A percentile compares a stretch with the other conserved stretches of the same genome.
phyloP scores from a whole-genome alignment of 2,888 invertebrate genomes.

The Apamea monoglypha region DNA sequence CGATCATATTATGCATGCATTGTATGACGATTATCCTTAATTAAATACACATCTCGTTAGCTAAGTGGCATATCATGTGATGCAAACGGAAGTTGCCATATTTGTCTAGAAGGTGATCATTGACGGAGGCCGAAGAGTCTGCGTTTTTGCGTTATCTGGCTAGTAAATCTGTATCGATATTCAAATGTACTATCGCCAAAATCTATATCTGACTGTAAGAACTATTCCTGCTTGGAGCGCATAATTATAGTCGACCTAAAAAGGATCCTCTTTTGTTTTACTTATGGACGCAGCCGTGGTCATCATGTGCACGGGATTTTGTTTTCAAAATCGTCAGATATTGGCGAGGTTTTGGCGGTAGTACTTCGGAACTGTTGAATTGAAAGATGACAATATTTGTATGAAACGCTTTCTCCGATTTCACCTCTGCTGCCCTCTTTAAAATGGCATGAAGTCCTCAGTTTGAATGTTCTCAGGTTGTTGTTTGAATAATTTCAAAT shows the following conservation, averaged over 20 bases:
- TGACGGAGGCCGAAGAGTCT: slow-evolving; percentile 13
- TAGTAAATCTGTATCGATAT: slow-evolving; percentile 12
- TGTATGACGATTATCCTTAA: slow-evolving; percentile 42
- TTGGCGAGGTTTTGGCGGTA: too few relatives aligned
- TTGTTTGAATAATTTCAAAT: not conserved
- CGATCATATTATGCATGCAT: slow-evolving; percentile 50
- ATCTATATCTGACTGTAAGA: too few relatives aligned
- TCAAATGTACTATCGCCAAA: not conserved
- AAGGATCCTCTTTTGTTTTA: too few relatives aligned
- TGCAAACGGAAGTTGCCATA: slow-evolving; percentile 37
- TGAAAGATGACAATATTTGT: slow-evolving; percentile 7
- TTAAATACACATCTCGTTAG: slow-evolving; percentile 48
- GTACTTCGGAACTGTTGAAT: not conserved
- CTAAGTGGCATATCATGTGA: slow-evolving; percentile 24
- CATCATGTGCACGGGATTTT: too few relatives aligned
- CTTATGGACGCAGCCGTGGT: too few relatives aligned
- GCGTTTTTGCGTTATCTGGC: slow-evolving; percentile 4
- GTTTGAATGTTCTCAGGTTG: not conserved
- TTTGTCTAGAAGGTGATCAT: slow-evolving; percentile 32
- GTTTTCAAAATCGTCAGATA: too few relatives aligned
- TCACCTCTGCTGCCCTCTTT: slow-evolving; percentile 10
- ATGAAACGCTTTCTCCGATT: slow-evolving; percentile 22
- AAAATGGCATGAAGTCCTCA: slow-evolving; percentile 11
- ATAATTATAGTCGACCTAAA: too few relatives aligned
- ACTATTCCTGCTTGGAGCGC: too few relatives aligned